These are phyloP conservation scores for Homalodisca vitripennis DNA, from an alignment of 1,140 invertebrate genomes.

Conservation along the genomic window DNA sequence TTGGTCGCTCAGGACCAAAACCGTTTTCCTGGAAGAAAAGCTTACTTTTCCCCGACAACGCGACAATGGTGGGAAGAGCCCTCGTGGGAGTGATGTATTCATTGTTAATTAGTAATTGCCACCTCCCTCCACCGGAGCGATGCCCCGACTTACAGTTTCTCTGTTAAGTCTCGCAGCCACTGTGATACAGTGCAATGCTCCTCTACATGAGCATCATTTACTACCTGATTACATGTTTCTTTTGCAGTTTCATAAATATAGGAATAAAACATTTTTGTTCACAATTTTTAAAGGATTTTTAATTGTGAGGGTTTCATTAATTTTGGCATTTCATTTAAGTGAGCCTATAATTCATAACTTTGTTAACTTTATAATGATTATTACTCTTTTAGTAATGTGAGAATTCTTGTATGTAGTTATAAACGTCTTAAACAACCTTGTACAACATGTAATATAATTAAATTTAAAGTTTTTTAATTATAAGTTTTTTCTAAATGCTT, in stretches of 20 bases:
- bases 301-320: not conserved
- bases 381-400: too few relatives aligned
- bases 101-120: conserved; percentile 7
- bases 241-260: not conserved
- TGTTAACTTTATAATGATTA: too few relatives aligned
- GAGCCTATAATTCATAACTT: not conserved
- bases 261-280: not conserved
- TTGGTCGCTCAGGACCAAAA: too few relatives aligned
- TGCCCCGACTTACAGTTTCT: not conserved
- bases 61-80: not conserved
- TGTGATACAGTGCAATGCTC: too few relatives aligned
- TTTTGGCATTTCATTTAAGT: not conserved
- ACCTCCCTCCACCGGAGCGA: not conserved
- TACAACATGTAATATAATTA: too few relatives aligned
- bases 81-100: conserved; percentile 15
- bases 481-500: too few relatives aligned
- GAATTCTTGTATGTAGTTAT: too few relatives aligned
- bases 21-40: not conserved
- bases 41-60: conserved; percentile 4
- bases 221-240: not conserved
- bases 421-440: too few relatives aligned
- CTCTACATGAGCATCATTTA: not conserved
- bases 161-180: not conserved
- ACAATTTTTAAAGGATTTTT: not conserved
- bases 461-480: too few relatives aligned